These are phyloP conservation scores for Galaxea fascicularis DNA, from an alignment of 92 coral and sea anemone genomes.

Conservation along the genomic window DNA sequence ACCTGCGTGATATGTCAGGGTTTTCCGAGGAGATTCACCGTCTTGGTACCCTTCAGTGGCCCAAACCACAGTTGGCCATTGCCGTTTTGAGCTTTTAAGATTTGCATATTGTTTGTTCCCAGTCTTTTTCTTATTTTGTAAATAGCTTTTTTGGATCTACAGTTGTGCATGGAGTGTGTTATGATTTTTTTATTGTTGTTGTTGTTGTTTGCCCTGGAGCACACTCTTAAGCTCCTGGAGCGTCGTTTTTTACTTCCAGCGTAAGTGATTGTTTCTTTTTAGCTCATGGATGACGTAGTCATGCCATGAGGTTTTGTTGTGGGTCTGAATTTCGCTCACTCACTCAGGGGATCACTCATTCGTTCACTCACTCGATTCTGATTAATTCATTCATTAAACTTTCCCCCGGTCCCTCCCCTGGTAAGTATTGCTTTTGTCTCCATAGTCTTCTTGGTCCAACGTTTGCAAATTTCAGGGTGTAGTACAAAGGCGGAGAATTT, in stretches of 20 bases:
- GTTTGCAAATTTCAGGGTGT: no score
- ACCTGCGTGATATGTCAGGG: constrained; percentile 46
- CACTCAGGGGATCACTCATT: no score
- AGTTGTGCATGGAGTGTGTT: neutral
- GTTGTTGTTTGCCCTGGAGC: neutral
- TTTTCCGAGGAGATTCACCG: constrained; percentile 36
- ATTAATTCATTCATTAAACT: no score
- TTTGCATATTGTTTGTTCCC: constrained; percentile 37
- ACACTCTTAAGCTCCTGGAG: neutral
- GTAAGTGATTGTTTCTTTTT: neutral
- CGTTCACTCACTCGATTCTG: no score
- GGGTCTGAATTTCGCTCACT: no score
- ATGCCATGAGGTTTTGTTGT: no score
- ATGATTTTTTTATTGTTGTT: neutral
- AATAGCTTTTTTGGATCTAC: neutral
- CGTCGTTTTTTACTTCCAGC: neutral
- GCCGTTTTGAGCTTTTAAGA: constrained; percentile 13
- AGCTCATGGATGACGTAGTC: no score
- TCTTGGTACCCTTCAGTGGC: constrained; percentile 36
- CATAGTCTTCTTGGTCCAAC: no score
- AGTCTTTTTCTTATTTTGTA: neutral
- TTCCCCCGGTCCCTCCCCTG: no score
- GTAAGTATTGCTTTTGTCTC: no score
- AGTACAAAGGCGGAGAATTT: no score
- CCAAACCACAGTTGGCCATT: constrained; percentile 14